Base-by-base conservation (phyloP, 2,888 invertebrate genomes). In the Lycia hirtaria region DNA sequence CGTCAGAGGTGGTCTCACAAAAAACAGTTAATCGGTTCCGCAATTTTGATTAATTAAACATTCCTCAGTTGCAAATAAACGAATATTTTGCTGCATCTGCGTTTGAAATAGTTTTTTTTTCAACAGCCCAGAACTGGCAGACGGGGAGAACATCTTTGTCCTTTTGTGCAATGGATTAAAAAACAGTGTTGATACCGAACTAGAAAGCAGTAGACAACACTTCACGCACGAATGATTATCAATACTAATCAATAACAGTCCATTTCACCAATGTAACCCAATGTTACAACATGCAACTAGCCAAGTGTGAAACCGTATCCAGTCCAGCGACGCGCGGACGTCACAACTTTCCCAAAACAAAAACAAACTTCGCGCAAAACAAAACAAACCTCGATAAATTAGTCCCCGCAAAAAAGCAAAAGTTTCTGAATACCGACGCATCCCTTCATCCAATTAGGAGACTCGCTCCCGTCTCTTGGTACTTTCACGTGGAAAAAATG, bases 401-500 rank as follows among this genome's bases (percentile, higher is more conserved):
- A 48, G 41, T 24, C 50, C 45, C 33, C 40, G 28, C 15, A 53
- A 57, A 52, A 50, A 51, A 45, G 48, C 24, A 17, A 32, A 49
- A 53, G 51, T 52, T 51, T 26, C 49, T n/a, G n/a, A n/a, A n/a
- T n/a, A n/a, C n/a, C 28, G 56, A 49, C 64, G 52, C 61, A 51
- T 56, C 64, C 62, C 62, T 59, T 61, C 61, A 63, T 66, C 63
- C 63, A 65, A 62, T 67, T 60, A 62, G 57, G 19, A 41, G 12
- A 28, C 37, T 41, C 41, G 41, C 24, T 44, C 44, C 28, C 47
- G 41, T 50, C 57, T 56, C 47, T 56, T 53, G 40, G 44, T 49
- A 62, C 62, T 62, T 52, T 60, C 58, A 59, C 51, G 59, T 65
- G 60, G 62, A 65, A 68, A 65, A 68, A 68, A 72, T 71, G 71